Evolutionary conservation across 2,888 invertebrate genomes (phyloP).

Genomic region (Eupithecia insigniata): DNA sequence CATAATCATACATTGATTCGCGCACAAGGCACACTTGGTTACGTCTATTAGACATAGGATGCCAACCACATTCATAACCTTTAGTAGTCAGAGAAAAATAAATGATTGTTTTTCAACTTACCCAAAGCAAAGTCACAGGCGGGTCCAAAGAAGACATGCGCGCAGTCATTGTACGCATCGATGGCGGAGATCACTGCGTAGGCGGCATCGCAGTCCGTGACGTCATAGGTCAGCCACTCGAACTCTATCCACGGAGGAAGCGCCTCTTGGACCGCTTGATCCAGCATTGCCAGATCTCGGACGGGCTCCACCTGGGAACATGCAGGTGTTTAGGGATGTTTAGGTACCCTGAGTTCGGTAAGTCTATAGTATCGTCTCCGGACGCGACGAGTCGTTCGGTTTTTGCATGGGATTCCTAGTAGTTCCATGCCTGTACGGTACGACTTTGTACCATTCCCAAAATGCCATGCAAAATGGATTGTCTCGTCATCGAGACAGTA

Average conservation of each 20-base stretch:
- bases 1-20: too few relatives aligned
- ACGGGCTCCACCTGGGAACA: slow-evolving; percentile 84
- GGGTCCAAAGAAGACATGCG: slow-evolving; percentile 91
- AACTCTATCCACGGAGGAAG: slow-evolving; percentile 85
- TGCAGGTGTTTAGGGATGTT: neutral
- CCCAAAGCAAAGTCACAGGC: slow-evolving; percentile 92
- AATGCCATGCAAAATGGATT: too few relatives aligned
- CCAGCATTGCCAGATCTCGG: slow-evolving; percentile 85
- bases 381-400: too few relatives aligned
- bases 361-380: too few relatives aligned
- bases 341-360: neutral
- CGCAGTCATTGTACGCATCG: slow-evolving; percentile 88
- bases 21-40: too few relatives aligned
- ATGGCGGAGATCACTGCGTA: slow-evolving; percentile 89
- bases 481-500: too few relatives aligned
- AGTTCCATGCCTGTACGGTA: too few relatives aligned
- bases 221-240: slow-evolving; percentile 87
- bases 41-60: too few relatives aligned
- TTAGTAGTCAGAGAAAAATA: too few relatives aligned
- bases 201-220: slow-evolving; percentile 88
- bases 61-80: too few relatives aligned
- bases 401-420: too few relatives aligned
- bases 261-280: slow-evolving; percentile 76
- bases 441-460: too few relatives aligned
- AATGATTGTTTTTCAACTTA: slow-evolving; percentile 69